Evolutionary conservation across 1,140 invertebrate species (phyloP), one percentile per base, ranked within the genome.

Genomic region (Sminthurides bifidus): DNA sequence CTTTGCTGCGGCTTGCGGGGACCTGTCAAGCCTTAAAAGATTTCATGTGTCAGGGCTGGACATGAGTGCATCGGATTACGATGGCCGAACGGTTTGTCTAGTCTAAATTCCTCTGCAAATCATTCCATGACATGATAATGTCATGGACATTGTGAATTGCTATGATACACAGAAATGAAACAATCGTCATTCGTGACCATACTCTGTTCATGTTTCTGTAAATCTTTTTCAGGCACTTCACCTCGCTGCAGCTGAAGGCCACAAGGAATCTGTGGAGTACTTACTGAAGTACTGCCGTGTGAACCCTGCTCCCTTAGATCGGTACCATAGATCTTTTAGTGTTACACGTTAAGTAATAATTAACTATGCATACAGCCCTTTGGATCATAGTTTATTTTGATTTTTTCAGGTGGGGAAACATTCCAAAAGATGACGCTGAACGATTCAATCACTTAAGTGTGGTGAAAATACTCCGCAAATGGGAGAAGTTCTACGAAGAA

Each of bases 1-100:
- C 89, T 98, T 95, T 71, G 90, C 88, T 21, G 89, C 92, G 10
- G 88, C 89, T 21, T 84, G 85, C 68, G 91, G 93, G 6, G 89
- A 97, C 75, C 76, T 95, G 0, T 89, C 88, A 3, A 88, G 89
- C 14, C 75, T 98, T 65, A 78, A 90, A 73, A 84, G 90, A 68
- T 88, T 89, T 69, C 84, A 83, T 61, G 72, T 93, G 35, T 91
- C 86, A 40, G 93, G 89, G n/a, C 87, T 93, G 84, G 87, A 85
- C 68, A 92, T 94, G 81, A 84, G 83, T 1, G 70, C 89, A 54
- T 81, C 85, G 12, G 92, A 94, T 70, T 92, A 94, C 69, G 90
- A 95, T 69, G 90, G 90, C 0, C 77, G 53, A 26, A 55, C 53
- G 90, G 41, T 43, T n/a, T 43, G 17, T 43, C 8, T 43, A 43